Conservation (phyloP, 1,140 invertebrate species). For the Daktulosphaira vitifoliae region DNA sequence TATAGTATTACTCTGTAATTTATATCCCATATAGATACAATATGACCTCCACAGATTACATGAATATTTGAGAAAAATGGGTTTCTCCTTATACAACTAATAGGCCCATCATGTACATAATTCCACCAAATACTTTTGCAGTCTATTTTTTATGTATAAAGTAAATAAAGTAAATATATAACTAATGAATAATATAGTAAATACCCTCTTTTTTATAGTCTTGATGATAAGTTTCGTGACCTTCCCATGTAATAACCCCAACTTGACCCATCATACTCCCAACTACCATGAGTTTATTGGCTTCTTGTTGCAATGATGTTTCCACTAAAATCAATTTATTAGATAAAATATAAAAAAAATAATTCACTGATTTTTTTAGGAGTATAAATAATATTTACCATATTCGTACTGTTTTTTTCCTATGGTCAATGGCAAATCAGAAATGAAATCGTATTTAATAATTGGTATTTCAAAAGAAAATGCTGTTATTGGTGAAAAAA, state of each 20-base stretch:
- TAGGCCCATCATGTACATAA: conserved; percentile 7
- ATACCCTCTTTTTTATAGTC: conserved; percentile 10
- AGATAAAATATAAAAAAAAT: too few relatives aligned
- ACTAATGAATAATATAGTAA: too few relatives aligned
- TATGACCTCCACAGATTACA: conserved; percentile 14
- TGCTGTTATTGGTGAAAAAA: neutral
- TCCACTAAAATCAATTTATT: too few relatives aligned
- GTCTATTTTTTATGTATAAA: too few relatives aligned
- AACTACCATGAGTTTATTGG: neutral
- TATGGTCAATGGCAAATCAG: neutral
- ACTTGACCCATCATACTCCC: conserved; percentile 26
- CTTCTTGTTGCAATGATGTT: neutral
- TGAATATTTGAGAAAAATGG: conserved; percentile 12
- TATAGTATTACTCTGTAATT: conserved; percentile 14
- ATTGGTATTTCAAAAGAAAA: conserved; percentile 21
- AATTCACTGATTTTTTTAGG: too few relatives aligned
- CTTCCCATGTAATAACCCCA: conserved; percentile 19
- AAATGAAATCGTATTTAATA: neutral
- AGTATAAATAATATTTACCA: too few relatives aligned
- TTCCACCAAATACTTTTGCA: conserved; percentile 18
- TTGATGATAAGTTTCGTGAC: neutral
- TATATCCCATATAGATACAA: conserved; percentile 13
- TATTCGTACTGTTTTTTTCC: conserved; percentile 21
- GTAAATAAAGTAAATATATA: too few relatives aligned
- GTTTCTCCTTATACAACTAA: conserved; percentile 16